phyloP scores from a whole-genome alignment of 2,113 vertebrate genomes.

The Grallaria varia region DNA sequence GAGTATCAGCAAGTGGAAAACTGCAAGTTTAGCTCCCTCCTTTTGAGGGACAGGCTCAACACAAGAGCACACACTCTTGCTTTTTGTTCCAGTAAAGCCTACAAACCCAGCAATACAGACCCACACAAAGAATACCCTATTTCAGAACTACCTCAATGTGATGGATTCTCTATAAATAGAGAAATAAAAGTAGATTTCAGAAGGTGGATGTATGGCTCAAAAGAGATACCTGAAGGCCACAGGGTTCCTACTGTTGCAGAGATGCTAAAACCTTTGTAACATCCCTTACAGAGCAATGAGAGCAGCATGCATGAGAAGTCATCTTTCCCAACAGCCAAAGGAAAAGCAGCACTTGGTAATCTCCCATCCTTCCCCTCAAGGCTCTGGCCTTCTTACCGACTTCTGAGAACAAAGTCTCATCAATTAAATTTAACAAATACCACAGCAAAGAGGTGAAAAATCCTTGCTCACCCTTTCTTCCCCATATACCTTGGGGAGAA shows the following conservation, averaged over 20 bases:
- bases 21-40: background rate
- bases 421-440: background rate
- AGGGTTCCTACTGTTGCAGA: background rate
- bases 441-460: background rate
- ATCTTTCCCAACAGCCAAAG: background rate
- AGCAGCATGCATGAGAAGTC: background rate
- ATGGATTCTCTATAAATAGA: background rate
- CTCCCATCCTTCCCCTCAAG: background rate
- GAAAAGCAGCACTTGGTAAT: background rate
- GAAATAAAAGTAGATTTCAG: background rate
- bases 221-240: background rate
- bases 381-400: background rate
- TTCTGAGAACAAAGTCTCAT: background rate
- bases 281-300: background rate
- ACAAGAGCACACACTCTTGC: rapidly evolving
- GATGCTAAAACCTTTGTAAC: background rate
- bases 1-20: background rate
- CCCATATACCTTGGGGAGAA: background rate
- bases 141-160: background rate
- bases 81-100: background rate
- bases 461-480: background rate
- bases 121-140: background rate
- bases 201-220: background rate
- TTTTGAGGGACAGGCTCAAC: background rate
- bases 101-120: background rate